phyloP scores from a whole-genome alignment of 2,888 invertebrate species.

The Cyrtodaria siliqua region DNA sequence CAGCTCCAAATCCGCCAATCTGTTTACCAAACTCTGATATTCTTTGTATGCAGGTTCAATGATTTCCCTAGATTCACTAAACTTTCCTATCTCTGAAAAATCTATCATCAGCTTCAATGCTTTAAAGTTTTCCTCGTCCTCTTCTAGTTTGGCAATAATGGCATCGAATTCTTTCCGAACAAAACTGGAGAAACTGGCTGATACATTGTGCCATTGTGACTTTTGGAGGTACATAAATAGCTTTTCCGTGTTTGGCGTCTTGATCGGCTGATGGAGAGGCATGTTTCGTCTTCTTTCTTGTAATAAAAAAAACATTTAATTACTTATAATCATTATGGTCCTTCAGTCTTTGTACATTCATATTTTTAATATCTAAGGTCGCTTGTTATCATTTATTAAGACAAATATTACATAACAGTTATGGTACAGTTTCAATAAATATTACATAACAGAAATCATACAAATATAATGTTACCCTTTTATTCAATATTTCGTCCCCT shows the following conservation, averaged over 20 bases:
- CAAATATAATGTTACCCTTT: too few relatives aligned
- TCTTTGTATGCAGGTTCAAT: conserved; percentile 29
- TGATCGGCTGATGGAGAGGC: neutral
- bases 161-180: conserved; percentile 44
- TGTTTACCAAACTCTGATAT: conserved; percentile 21
- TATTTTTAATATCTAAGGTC: too few relatives aligned
- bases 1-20: conserved; percentile 10
- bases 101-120: conserved; percentile 33
- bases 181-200: conserved; percentile 45
- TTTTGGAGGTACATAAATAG: conserved; percentile 47
- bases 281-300: too few relatives aligned
- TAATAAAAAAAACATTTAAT: too few relatives aligned
- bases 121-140: conserved; percentile 23
- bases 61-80: conserved; percentile 33
- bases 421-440: too few relatives aligned
- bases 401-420: too few relatives aligned
- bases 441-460: too few relatives aligned
- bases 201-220: conserved; percentile 53
- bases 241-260: conserved; percentile 44
- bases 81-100: conserved; percentile 51
- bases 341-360: too few relatives aligned
- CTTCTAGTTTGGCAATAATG: conserved; percentile 32
- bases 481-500: too few relatives aligned
- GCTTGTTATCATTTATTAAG: too few relatives aligned
- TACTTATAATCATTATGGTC: too few relatives aligned